Evolutionary conservation across 2,888 invertebrate species (phyloP).

Genomic region (Sipha maydis): DNA sequence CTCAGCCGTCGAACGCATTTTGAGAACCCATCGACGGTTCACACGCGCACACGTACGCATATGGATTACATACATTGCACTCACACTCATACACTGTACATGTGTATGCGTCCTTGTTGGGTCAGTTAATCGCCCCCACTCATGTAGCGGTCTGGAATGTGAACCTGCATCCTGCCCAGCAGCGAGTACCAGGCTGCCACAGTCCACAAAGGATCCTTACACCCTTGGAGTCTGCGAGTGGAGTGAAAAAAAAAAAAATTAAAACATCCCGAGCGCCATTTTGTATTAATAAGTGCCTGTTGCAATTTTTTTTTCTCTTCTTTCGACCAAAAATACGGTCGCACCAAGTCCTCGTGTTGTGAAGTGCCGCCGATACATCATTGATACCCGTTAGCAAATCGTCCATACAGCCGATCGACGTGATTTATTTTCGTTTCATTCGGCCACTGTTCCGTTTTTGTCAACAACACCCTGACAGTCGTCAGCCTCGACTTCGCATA

Average conservation of each 20-base stretch:
- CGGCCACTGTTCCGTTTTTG: neutral
- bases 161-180: slow-evolving; percentile 42
- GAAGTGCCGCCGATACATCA: too few relatives aligned
- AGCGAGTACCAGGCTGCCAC: slow-evolving; percentile 32
- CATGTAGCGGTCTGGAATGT: slow-evolving; percentile 38
- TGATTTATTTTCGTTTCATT: neutral
- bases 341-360: neutral
- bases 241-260: neutral
- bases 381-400: too few relatives aligned
- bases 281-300: neutral
- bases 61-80: too few relatives aligned
- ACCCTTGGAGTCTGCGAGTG: neutral
- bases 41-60: neutral
- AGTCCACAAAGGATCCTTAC: slow-evolving; percentile 36
- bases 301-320: neutral
- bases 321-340: neutral
- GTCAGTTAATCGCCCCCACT: slow-evolving; percentile 43
- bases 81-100: neutral
- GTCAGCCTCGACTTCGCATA: neutral
- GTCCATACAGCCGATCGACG: neutral
- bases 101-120: slow-evolving; percentile 41
- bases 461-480: neutral
- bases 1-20: neutral
- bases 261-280: slow-evolving; percentile 23
- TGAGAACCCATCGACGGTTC: neutral